Percentiles rank a stretch among this genome's conserved stretches.
Conservation (phyloP, 2,888 invertebrate genomes). For the Lasiommata megera region DNA sequence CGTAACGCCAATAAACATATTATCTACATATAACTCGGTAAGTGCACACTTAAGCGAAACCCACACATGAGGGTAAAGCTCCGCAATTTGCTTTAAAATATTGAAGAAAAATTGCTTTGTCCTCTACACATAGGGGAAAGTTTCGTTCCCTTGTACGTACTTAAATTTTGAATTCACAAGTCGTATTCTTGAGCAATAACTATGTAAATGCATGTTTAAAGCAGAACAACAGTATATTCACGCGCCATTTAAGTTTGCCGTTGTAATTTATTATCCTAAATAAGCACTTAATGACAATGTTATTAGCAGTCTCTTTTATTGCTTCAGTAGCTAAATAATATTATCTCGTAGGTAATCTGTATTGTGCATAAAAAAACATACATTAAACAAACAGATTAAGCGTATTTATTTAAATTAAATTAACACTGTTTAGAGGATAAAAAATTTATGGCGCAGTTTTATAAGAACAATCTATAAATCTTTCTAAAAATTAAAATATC, state of each 20-base stretch:
- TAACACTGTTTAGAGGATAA: too few species aligned
- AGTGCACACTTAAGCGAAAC: conserved; percentile 8
- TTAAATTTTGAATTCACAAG: conserved; percentile 30
- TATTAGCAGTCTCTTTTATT: conserved; percentile 4
- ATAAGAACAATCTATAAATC: too few species aligned
- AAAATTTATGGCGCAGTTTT: too few species aligned
- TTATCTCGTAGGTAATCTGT: not conserved
- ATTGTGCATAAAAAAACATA: not conserved
- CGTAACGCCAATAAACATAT: not conserved
- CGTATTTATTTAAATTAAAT: not conserved
- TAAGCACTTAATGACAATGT: conserved; percentile 5
- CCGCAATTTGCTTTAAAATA: conserved; percentile 38
- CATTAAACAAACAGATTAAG: not conserved
- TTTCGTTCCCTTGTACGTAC: conserved; percentile 36
- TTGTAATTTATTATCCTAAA: not conserved
- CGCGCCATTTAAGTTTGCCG: conserved; percentile 4
- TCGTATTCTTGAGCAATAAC: conserved; percentile 30
- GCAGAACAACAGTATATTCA: conserved; percentile 15
- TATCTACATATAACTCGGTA: not conserved
- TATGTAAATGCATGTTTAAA: conserved; percentile 29
- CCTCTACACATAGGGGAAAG: conserved; percentile 35
- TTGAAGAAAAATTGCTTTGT: conserved; percentile 43
- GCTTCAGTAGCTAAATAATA: not conserved
- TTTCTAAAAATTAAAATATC: too few species aligned
- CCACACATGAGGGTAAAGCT: conserved; percentile 15